These are phyloP conservation scores for Larimichthys crocea DNA, from an alignment of 2,113 vertebrate species.

Conservation along the genomic window DNA sequence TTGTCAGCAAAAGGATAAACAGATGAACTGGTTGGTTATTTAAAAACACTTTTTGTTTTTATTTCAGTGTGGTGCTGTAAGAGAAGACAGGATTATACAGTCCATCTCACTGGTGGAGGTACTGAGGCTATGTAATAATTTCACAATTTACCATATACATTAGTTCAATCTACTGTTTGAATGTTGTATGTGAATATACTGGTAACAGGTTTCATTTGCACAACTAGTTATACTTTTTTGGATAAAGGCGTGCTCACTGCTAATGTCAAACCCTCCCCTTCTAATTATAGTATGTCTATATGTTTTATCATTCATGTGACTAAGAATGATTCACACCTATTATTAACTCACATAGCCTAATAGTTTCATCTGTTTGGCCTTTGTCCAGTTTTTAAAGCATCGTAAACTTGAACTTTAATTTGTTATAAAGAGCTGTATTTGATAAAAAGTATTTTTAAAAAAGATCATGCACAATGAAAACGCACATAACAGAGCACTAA, in stretches of 20 bases:
- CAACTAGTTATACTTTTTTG: no score
- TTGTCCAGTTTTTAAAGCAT: not conserved
- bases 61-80: constrained; percentile 33
- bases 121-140: constrained; percentile 10
- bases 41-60: not conserved
- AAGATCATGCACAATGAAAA: not conserved
- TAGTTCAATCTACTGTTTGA: no score
- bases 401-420: not conserved
- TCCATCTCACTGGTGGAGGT: not conserved
- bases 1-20: not conserved
- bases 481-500: not conserved
- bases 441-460: not conserved
- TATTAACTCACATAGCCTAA: not conserved
- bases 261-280: no score
- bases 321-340: no score
- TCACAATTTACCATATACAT: not conserved
- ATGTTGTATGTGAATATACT: no score
- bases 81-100: not conserved
- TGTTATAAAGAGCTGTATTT: not conserved
- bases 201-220: no score
- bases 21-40: not conserved
- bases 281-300: no score
- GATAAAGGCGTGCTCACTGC: no score
- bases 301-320: not conserved
- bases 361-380: not conserved